phyloP scores from a whole-genome alignment of 2,797 vertebrate species.

The Danio tinwini region DNA sequence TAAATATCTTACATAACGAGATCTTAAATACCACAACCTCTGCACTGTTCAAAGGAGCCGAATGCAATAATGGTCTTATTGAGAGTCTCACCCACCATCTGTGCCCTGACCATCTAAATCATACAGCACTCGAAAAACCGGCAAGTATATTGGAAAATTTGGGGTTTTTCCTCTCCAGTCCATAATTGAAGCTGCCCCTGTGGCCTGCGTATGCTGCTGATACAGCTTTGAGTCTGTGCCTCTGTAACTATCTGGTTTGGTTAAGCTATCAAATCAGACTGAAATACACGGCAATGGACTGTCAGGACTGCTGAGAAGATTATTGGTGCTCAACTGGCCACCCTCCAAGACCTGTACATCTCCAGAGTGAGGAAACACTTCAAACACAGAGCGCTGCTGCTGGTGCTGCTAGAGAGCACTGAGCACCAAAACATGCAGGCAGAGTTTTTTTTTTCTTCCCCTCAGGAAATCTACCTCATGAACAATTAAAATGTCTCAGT shows the following conservation, averaged over 20 bases:
- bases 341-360: no score
- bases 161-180: not conserved
- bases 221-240: conserved; percentile 14
- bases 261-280: conserved; percentile 9
- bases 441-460: not conserved
- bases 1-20: conserved; percentile 7
- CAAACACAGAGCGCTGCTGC: not conserved
- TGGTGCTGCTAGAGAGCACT: not conserved
- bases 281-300: conserved; percentile 24
- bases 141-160: conserved; percentile 1
- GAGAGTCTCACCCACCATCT: conserved; percentile 10
- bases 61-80: conserved; percentile 29
- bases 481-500: conserved; percentile 15
- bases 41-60: not conserved
- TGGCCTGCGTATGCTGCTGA: not conserved
- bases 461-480: conserved; percentile 13
- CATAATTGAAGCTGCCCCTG: not conserved
- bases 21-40: conserved; percentile 14
- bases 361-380: not conserved
- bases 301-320: not conserved
- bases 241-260: not conserved
- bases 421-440: not conserved
- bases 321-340: no score
- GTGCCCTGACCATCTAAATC: not conserved
- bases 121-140: not conserved